phyloP scores from a whole-genome alignment of 2,888 invertebrate genomes.

The Chesias legatella region DNA sequence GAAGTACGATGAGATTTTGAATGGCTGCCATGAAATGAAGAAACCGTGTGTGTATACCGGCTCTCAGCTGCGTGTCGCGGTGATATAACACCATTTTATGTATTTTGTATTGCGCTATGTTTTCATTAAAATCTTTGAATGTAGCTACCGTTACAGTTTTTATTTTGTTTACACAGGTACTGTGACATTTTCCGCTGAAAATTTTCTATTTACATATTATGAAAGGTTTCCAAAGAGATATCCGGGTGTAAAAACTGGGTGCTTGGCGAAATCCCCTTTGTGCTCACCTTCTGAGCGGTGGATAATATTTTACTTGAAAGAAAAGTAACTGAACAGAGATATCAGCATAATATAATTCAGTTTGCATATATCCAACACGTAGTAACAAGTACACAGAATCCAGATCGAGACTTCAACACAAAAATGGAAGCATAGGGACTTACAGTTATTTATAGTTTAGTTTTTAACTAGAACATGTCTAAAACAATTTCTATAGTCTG shows the following conservation, averaged over 20 bases:
- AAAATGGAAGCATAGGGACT: too few relatives aligned
- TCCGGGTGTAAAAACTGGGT: constrained; percentile 46
- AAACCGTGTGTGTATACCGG: constrained; percentile 43
- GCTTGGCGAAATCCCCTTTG: constrained; percentile 42
- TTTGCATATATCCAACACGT: background rate
- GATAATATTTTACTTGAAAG: constrained; percentile 33
- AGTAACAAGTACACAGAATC: background rate
- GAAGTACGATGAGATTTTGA: constrained; percentile 50
- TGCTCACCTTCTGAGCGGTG: constrained; percentile 30
- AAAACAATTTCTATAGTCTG: too few relatives aligned
- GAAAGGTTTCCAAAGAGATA: constrained; percentile 53
- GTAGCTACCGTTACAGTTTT: constrained; percentile 36
- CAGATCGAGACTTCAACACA: background rate
- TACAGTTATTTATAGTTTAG: too few relatives aligned
- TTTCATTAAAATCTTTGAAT: constrained; percentile 47
- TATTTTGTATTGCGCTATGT: constrained; percentile 38
- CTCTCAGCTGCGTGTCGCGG: constrained; percentile 46
- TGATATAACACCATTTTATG: constrained; percentile 49
- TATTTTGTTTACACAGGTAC: constrained; percentile 45
- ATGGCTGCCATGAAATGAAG: constrained; percentile 55
- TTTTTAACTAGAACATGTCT: too few relatives aligned
- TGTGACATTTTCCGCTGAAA: constrained; percentile 42
- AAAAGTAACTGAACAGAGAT: constrained; percentile 31
- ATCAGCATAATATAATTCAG: constrained; percentile 12
- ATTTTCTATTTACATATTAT: constrained; percentile 64